These are phyloP conservation scores for Pardalotus punctatus DNA, from an alignment of 2,113 vertebrate genomes.

Conservation along the genomic window DNA sequence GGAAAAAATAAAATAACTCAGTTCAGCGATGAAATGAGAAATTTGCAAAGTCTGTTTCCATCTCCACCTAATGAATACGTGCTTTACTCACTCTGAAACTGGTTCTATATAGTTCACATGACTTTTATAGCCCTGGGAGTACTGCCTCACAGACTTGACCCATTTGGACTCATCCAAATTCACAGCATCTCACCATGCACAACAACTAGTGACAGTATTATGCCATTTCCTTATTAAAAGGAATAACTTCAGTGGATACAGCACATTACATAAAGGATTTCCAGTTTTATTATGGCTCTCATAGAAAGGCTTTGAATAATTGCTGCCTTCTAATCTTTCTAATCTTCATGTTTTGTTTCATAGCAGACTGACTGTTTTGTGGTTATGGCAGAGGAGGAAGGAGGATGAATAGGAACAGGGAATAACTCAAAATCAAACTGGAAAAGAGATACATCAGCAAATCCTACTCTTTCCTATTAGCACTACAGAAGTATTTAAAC, in stretches of 20 bases:
- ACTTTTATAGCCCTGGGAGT: background rate
- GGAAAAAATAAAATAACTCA: background rate
- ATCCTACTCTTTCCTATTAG: background rate
- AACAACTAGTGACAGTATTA: background rate
- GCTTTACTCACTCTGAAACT: background rate
- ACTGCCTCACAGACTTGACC: background rate
- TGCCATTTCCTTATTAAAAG: background rate
- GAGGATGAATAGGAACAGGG: background rate
- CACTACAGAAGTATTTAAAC: background rate
- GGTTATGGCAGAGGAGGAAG: background rate
- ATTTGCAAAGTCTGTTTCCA: background rate
- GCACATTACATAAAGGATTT: background rate
- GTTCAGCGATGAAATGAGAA: background rate
- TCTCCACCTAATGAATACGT: background rate
- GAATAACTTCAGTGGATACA: background rate
- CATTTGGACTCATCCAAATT: background rate
- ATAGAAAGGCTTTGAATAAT: background rate
- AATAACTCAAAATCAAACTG: background rate
- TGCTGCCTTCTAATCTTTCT: background rate
- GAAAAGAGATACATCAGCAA: background rate
- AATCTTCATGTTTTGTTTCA: conserved; percentile 6
- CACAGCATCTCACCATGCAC: background rate
- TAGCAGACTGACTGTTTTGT: background rate
- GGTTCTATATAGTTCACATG: background rate
- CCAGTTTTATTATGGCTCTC: background rate